Conservation (phyloP, 2,797 vertebrate genomes). For the Channa striata region DNA sequence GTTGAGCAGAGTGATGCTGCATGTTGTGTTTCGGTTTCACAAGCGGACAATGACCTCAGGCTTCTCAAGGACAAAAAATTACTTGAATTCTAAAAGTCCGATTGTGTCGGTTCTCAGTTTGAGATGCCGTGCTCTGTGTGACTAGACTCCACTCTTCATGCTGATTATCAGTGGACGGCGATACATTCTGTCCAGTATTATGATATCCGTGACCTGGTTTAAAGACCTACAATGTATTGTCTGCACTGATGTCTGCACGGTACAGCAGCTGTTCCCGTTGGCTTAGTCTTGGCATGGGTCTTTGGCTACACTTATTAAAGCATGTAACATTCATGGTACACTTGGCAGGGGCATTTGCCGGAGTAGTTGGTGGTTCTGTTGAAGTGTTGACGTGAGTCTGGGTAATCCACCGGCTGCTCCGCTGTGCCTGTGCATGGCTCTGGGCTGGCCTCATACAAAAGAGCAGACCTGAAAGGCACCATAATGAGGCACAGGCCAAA, state of each 20-base stretch:
- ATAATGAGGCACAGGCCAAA: conserved; percentile 78
- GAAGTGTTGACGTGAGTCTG: conserved; percentile 61
- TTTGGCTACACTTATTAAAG: conserved; percentile 77
- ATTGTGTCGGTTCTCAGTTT: conserved; percentile 51
- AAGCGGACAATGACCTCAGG: conserved; percentile 39
- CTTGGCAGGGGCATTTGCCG: conserved; percentile 58
- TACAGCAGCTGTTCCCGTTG: conserved; percentile 72
- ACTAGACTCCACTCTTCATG: conserved; percentile 46
- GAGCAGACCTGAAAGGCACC: conserved; percentile 78
- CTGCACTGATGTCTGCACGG: conserved; percentile 44
- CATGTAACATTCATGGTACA: conserved; percentile 65
- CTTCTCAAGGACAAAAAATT: conserved; percentile 45
- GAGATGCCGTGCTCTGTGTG: conserved; percentile 42
- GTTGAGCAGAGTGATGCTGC: conserved; percentile 29
- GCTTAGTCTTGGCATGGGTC: conserved; percentile 67
- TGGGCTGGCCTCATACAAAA: conserved; percentile 73
- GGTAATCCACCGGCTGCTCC: conserved; percentile 76
- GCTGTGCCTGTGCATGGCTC: conserved; percentile 64
- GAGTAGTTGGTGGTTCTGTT: conserved; percentile 58
- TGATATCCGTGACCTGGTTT: conserved; percentile 55
- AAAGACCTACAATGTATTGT: conserved; percentile 67
- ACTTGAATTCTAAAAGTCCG: conserved; percentile 37
- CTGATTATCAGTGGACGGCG: conserved; percentile 55
- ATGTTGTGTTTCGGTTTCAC: conserved; percentile 21
- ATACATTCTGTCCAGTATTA: conserved; percentile 56